phyloP scores from a whole-genome alignment of 37 sponge, comb jelly and placozoan species.

The Axinella damicornis region DNA sequence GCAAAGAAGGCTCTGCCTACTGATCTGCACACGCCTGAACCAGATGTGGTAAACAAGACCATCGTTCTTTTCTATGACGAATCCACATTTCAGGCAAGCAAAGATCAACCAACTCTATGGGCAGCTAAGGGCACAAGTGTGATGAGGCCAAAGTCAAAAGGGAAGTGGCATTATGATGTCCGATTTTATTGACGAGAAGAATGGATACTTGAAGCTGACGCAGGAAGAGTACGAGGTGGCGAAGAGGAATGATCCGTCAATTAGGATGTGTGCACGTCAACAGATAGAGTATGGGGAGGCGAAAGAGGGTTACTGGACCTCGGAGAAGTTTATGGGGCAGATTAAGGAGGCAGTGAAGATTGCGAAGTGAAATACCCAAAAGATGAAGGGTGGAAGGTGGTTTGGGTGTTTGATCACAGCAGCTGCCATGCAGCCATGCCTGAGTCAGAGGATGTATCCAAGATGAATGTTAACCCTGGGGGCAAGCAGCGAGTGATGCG shows the following conservation, averaged over 20 bases:
- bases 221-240: slow-evolving; percentile 10
- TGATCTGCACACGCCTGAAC: not conserved
- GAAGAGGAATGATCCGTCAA: not conserved
- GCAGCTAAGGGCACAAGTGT: slow-evolving; percentile 6
- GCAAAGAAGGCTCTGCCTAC: no score
- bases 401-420: slow-evolving; percentile 51
- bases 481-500: not conserved
- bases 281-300: no score
- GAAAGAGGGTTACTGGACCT: no score
- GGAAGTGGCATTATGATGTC: slow-evolving; percentile 60
- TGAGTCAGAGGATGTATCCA: no score
- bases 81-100: slow-evolving; percentile 13
- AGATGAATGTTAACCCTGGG: no score
- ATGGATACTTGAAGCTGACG: not conserved
- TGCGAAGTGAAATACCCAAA: slow-evolving; percentile 43
- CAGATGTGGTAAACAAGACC: not conserved
- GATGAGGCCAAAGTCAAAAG: slow-evolving; percentile 38
- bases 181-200: no score
- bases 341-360: slow-evolving; percentile 21
- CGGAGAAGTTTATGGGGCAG: slow-evolving; percentile 29
- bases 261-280: not conserved
- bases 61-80: slow-evolving; percentile 13
- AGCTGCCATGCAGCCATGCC: no score
- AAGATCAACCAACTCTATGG: slow-evolving; percentile 20
- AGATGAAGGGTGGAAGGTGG: no score